phyloP scores from a whole-genome alignment of 64 coral and sea anemone species.

The Porites lutea region DNA sequence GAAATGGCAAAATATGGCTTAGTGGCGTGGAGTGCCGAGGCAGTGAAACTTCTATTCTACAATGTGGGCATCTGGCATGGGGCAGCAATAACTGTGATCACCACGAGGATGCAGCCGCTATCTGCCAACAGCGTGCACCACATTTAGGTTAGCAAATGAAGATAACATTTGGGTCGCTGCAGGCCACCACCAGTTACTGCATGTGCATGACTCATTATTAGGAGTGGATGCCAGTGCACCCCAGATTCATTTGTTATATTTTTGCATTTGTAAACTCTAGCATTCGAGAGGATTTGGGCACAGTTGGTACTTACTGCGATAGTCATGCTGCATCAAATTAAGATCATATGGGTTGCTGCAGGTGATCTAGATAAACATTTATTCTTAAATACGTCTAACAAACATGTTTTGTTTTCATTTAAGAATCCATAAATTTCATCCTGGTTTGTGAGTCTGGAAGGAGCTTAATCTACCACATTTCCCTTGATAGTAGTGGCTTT shows the following conservation, averaged over 20 bases:
- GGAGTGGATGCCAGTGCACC: too few species aligned
- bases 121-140: background rate
- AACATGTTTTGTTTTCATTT: background rate
- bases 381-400: background rate
- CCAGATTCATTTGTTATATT: too few species aligned
- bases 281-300: too few species aligned
- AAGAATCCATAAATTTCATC: constrained; percentile 21
- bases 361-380: too few species aligned
- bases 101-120: constrained; percentile 35
- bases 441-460: background rate
- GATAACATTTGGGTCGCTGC: too few species aligned
- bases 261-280: too few species aligned
- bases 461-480: background rate
- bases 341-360: too few species aligned
- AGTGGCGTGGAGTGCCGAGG: constrained; percentile 42
- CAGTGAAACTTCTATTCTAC: constrained; percentile 47
- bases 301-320: too few species aligned
- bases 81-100: background rate
- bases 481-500: background rate
- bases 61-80: constrained; percentile 29
- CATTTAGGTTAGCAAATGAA: background rate
- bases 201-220: background rate
- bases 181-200: too few species aligned
- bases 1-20: constrained; percentile 51
- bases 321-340: too few species aligned